Base-by-base conservation (phyloP, 2,888 invertebrate genomes). In the Zaprionus bogoriensis region DNA sequence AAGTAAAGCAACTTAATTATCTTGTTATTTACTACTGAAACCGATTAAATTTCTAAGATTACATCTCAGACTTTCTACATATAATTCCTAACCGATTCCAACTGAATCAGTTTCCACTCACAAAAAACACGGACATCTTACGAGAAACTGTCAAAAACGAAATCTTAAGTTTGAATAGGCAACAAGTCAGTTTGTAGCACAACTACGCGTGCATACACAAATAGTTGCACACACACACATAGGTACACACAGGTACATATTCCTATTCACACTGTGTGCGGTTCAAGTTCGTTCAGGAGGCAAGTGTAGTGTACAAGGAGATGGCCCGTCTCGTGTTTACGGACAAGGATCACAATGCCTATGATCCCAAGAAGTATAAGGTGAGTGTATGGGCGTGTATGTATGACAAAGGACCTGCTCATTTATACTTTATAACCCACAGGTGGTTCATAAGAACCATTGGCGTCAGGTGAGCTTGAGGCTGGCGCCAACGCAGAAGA, bases 281-380 rank as follows among this genome's bases (percentile, higher is more conserved):
- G n/a, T n/a, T n/a, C n/a, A 12, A 51, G 27, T 20, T 10, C 9
- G 20, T 42, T 41, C 14, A 32, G 39, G 55, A 17, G 10, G 27
- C 14, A 23, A 36, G n/a, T 12, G 5, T 9, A 50, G 6, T 23
- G 39, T 1, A 22, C 10, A 36, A 39, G 10, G 36, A 63, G 54
- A 89, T 89, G 89, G 83, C 87, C 12, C 89, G 84, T 46, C 62
- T 89, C 22, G 81, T 84, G 3, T 89, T 89, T 39, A 74, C 73
- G 1, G 84, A 88, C 5, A 81, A 85, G 47, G 63, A 70, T 39
- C 64, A 77, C 19, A 75, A 72, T 59, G 57, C 72, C 25, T 77
- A 77, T 28, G 70, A 67, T 52, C 58, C 63, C 7, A 78, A 81
- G 50, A 81, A 77, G 52, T 89, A 78, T 39, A 74, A 63, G 59